Conservation (phyloP, 2,113 vertebrate genomes). For the Microcebus jonahi region DNA sequence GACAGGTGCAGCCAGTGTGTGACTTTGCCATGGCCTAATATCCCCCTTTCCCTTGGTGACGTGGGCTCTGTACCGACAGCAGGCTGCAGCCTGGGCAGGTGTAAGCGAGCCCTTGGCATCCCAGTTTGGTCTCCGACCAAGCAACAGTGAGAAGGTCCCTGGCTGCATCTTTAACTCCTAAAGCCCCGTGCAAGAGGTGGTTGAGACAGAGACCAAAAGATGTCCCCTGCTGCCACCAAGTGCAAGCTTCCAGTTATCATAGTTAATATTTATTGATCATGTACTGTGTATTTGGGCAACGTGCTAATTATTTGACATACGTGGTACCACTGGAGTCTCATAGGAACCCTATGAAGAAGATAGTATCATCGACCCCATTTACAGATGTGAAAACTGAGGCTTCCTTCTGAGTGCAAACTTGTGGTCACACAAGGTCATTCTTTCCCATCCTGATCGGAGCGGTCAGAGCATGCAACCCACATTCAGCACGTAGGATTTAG, state of each 20-base stretch:
- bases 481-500: not conserved
- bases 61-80: not conserved
- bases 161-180: not conserved
- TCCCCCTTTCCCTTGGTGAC: not conserved
- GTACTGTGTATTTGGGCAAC: rapidly evolving
- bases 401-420: not conserved
- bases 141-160: not conserved
- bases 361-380: not conserved
- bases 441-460: not conserved
- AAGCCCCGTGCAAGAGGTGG: not conserved
- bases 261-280: not conserved
- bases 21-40: not conserved
- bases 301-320: not conserved
- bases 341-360: not conserved
- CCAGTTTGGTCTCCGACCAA: not conserved
- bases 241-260: not conserved
- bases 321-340: not conserved
- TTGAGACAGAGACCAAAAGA: not conserved
- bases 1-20: constrained; percentile 23
- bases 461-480: not conserved
- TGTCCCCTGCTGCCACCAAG: not conserved
- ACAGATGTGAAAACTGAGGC: not conserved
- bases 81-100: constrained; percentile 20
- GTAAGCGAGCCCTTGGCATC: not conserved
- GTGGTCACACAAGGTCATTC: not conserved